phyloP scores from a whole-genome alignment of 2,797 vertebrate species.

The Bradypodion pumilum region DNA sequence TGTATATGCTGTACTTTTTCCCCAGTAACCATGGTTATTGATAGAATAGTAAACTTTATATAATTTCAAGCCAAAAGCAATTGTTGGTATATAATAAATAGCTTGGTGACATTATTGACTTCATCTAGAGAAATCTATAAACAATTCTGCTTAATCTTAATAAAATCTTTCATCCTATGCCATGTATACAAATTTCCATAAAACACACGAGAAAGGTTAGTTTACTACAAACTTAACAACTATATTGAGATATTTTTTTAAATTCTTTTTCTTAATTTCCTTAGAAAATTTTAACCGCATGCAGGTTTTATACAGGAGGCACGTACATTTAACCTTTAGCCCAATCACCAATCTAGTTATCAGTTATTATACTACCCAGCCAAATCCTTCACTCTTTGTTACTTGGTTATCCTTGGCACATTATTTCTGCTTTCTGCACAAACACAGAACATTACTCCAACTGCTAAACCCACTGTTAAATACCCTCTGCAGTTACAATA shows the following conservation, averaged over 20 bases:
- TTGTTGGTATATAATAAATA: neutral
- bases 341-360: neutral
- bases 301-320: constrained; percentile 8
- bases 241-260: neutral
- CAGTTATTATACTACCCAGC: neutral
- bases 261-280: constrained; percentile 12
- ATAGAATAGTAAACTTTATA: neutral
- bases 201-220: accelerated
- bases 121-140: constrained; percentile 3
- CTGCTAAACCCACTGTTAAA: neutral
- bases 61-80: neutral
- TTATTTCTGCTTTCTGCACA: neutral
- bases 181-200: neutral
- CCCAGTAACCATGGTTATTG: accelerated
- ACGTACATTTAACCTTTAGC: neutral
- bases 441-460: neutral
- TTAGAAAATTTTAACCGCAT: constrained; percentile 22
- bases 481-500: neutral
- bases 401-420: neutral
- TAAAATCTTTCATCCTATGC: constrained; percentile 12
- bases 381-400: neutral
- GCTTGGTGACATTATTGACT: neutral
- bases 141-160: neutral
- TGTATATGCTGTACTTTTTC: accelerated
- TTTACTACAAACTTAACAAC: constrained; percentile 8